These are phyloP conservation scores for Tadarida brasiliensis DNA, from an alignment of 2,797 vertebrate genomes.

Conservation along the genomic window DNA sequence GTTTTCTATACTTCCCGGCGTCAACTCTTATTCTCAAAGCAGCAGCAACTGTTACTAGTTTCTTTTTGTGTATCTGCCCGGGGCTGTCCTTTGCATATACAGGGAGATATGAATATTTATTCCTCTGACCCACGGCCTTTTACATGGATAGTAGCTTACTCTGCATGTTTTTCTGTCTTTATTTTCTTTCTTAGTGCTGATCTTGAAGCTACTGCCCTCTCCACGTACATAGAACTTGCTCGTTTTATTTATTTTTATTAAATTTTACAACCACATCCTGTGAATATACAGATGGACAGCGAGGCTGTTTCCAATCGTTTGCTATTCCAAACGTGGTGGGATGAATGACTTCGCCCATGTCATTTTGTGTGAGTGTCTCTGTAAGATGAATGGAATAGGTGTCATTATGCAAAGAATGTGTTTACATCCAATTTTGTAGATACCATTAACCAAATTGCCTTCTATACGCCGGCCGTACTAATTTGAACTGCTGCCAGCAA, in stretches of 20 bases:
- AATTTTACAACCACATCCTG: neutral
- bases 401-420: neutral
- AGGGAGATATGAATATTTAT: neutral
- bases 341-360: neutral
- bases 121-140: neutral
- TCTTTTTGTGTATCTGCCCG: neutral
- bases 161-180: neutral
- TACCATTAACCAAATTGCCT: neutral
- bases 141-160: neutral
- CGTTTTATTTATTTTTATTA: neutral
- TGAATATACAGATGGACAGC: neutral
- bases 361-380: neutral
- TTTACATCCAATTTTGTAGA: slow-evolving; percentile 17
- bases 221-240: neutral
- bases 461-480: neutral
- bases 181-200: neutral
- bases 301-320: neutral
- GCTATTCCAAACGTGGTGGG: neutral
- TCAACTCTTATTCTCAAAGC: neutral
- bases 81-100: neutral
- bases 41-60: neutral
- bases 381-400: neutral
- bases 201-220: neutral
- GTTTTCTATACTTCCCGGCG: neutral
- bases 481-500: neutral